Evolutionary conservation across 2,888 invertebrate species (phyloP).

Genomic region (Heliconius hortense): DNA sequence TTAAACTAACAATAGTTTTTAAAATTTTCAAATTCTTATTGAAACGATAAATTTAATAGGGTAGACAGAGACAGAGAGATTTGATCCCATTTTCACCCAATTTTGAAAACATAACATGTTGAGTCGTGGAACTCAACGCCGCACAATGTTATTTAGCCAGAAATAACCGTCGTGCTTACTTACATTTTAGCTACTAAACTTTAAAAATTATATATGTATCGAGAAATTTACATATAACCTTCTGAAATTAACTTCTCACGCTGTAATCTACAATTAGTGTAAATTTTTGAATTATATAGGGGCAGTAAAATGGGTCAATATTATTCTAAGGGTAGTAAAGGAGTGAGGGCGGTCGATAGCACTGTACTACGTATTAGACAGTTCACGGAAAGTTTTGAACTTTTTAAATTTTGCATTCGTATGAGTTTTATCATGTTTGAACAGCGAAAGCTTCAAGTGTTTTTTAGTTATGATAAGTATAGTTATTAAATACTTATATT

Average conservation of each 20-base stretch:
- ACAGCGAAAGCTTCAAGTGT: background rate
- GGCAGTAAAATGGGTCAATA: constrained; percentile 15
- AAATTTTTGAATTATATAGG: background rate
- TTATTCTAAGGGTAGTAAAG: constrained; percentile 30
- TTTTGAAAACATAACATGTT: too few relatives aligned
- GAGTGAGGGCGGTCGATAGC: constrained; percentile 37
- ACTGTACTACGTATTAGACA: constrained; percentile 14
- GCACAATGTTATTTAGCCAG: too few relatives aligned
- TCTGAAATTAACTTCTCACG: background rate
- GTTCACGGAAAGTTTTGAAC: constrained; percentile 8
- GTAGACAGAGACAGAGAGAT: too few relatives aligned
- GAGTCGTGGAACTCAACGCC: too few relatives aligned
- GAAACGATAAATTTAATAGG: too few relatives aligned
- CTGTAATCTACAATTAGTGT: background rate
- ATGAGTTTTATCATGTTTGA: background rate
- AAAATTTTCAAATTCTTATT: too few relatives aligned
- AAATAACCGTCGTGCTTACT: too few relatives aligned
- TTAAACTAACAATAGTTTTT: too few relatives aligned
- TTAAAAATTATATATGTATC: background rate
- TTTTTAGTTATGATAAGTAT: too few relatives aligned
- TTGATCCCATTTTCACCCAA: too few relatives aligned
- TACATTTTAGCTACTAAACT: too few relatives aligned
- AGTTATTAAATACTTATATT: too few relatives aligned
- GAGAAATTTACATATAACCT: background rate
- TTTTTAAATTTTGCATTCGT: constrained; percentile 15